Evolutionary conservation across 2,888 invertebrate species (phyloP), one percentile per base, ranked within the genome.

Genomic region (Cabera pusaria): DNA sequence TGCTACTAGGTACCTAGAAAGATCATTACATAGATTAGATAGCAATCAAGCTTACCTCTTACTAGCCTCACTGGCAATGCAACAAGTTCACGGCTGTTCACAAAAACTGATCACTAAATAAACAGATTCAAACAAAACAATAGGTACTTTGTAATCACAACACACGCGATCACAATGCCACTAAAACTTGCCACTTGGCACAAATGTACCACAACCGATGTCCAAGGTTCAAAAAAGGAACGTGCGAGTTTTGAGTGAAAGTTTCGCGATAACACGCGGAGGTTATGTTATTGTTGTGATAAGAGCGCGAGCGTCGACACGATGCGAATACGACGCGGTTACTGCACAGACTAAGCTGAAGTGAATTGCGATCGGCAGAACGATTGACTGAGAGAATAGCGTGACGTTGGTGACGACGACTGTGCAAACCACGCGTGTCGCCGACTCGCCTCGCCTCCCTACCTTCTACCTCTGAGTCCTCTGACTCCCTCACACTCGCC

Each of bases 251-350:
- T 9, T 31, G 20, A 67, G 68, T 69, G 67, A 79, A 81, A 80
- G 75, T 80, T 76, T 48, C 56, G 52, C 67, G 64, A 67, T 62
- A 65, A 64, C 55, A 38, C 60, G 55, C 50, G 52, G 56, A 82
- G 81, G 81, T 82, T 84, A 82, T 81, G 75, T 82, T 83, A 65
- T 74, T 71, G 71, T 76, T 70, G 20, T 64, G 63, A 60, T 56
- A 46, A 49, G 43, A n/a, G 49, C 33, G 38, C 29, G 51, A 50
- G 43, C 80, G 79, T 71, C 68, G 8, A 59, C 53, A 43, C 71
- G 1, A 35, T 22, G 36, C 66, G 62, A 66, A 59, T 61, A 59
- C 72, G 56, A 62, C 69, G 70, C 60, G 63, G 58, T 71, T 65
- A 82, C 83, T 78, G 71, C 69, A 60, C 57, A 52, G 49, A 56